Evolutionary conservation across 2,113 vertebrate genomes (phyloP), one percentile per base, ranked within the genome.

Genomic region (Penelope pileata): DNA sequence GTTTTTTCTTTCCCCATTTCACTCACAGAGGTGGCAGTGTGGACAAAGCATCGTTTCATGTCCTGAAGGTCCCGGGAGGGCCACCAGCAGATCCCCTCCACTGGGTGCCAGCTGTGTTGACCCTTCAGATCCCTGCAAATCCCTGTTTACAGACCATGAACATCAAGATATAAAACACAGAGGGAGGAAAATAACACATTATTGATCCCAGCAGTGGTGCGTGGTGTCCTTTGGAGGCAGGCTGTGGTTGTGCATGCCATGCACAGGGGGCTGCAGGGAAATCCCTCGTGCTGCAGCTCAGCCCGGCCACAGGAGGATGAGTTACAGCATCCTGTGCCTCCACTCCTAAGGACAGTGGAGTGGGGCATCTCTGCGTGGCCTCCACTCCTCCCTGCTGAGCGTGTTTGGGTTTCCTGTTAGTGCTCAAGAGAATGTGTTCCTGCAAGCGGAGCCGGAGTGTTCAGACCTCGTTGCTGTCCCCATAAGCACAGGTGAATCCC

Each of bases 121-220:
- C 86, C 59, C 0, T 94, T 94, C 79, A 26, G 93, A 90, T 97
- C 96, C 5, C 67, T 78, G 94, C 85, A 96, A 97, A 97, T 88
- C 97, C 94, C 96, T 95, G 86, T 97, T 98, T 97, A 97, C 95
- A 94, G 96, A 91, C 64, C 89, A 94, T 95, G 93, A 98, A 96
- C 96, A 95, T 2, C 12, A 63, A 88, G 93, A 30, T 54, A 77
- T 86, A 77, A 91, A 93, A 38, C 51, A 29, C 40, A 2, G 91
- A 83, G 86, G 93, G n/a, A n/a, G n/a, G n/a, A n/a, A 91, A 94
- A 95, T 86, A 89, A 96, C 97, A 42, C 27, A 72, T 91, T 97
- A 97, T 95, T 96, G 97, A 98, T 97, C 91, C 83, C 91, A 94
- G 78, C 94, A 88, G 42, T 45, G 77, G 77, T 7, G 3, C 34